A percentile compares a stretch with the other conserved stretches of the same genome.
Evolutionary conservation across 2,797 vertebrate species (phyloP).

Genomic region (Morus bassanus): DNA sequence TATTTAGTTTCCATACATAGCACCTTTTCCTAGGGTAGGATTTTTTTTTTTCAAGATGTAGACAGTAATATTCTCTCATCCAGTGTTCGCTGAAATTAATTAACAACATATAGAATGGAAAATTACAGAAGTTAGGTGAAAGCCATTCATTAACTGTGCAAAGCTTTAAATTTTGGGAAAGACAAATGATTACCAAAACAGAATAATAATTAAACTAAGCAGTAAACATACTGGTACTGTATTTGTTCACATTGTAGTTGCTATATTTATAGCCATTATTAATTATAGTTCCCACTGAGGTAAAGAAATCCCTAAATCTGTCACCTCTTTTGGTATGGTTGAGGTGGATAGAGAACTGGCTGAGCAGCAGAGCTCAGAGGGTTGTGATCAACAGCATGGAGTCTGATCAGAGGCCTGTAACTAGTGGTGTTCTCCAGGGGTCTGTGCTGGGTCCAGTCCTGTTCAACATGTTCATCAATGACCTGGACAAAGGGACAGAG

Average conservation of each 20-base stretch:
- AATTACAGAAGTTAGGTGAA: conserved; percentile 36
- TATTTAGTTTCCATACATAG: background rate
- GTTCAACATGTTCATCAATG: too few relatives aligned
- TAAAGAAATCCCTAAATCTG: background rate
- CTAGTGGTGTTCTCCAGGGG: too few relatives aligned
- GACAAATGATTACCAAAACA: conserved; percentile 14
- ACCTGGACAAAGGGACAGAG: too few relatives aligned
- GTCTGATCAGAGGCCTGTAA: too few relatives aligned
- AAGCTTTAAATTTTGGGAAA: conserved; percentile 33
- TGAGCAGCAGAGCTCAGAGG: too few relatives aligned
- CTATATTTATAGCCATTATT: background rate
- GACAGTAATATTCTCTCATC: background rate
- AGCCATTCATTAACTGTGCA: background rate
- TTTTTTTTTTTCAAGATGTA: background rate
- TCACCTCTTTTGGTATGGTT: background rate
- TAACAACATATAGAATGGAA: background rate
- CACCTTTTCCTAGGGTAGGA: background rate
- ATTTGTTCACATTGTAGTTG: background rate
- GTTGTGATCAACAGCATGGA: too few relatives aligned
- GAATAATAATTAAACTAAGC: conserved; percentile 1
- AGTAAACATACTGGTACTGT: background rate
- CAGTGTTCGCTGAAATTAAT: conserved; percentile 11
- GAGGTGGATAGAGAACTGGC: too few relatives aligned
- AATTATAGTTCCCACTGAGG: background rate
- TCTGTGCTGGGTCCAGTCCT: too few relatives aligned